phyloP scores from a whole-genome alignment of 53 echinoderm and acorn worm genomes.

The Holothuria scabra region DNA sequence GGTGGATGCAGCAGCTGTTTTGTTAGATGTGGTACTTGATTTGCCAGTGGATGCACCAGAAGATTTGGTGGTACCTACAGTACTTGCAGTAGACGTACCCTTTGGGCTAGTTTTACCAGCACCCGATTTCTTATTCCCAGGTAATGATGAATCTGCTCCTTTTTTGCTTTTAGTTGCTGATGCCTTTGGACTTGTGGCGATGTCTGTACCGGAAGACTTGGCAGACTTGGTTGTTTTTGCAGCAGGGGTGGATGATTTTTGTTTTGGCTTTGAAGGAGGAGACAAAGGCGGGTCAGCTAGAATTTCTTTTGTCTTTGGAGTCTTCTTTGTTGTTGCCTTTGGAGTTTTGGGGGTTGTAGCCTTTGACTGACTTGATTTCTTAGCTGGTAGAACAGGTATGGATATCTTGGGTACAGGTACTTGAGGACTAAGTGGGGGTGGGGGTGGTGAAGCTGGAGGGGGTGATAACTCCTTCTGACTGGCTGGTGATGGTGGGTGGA shows the following conservation, averaged over 20 bases:
- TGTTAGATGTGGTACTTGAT: constrained; percentile 40
- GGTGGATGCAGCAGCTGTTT: constrained; percentile 23
- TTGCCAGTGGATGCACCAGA: constrained; percentile 67
- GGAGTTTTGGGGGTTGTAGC: constrained; percentile 30
- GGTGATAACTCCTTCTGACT: constrained; percentile 4
- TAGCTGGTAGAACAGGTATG: constrained; percentile 53
- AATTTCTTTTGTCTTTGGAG: constrained; percentile 32
- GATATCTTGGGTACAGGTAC: constrained; percentile 63
- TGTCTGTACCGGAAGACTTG: not conserved
- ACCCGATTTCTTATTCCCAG: constrained; percentile 21
- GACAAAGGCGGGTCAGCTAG: constrained; percentile 23
- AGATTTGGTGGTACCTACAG: constrained; percentile 66
- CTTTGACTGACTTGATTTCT: constrained; percentile 45
- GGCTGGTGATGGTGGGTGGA: constrained; percentile 39
- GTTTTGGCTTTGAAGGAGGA: constrained; percentile 45
- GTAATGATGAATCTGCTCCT: not conserved
- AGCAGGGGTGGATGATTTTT: constrained; percentile 27
- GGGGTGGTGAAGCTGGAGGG: constrained; percentile 38
- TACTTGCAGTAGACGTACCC: constrained; percentile 36
- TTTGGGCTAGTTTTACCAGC: constrained; percentile 30
- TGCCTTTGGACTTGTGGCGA: not conserved
- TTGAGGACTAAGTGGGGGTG: constrained; percentile 35
- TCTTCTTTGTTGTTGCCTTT: not conserved
- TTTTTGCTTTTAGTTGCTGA: not conserved
- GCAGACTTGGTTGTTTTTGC: constrained; percentile 30